These are phyloP conservation scores for Ia io DNA, from an alignment of 2,113 vertebrate species.

Conservation along the genomic window DNA sequence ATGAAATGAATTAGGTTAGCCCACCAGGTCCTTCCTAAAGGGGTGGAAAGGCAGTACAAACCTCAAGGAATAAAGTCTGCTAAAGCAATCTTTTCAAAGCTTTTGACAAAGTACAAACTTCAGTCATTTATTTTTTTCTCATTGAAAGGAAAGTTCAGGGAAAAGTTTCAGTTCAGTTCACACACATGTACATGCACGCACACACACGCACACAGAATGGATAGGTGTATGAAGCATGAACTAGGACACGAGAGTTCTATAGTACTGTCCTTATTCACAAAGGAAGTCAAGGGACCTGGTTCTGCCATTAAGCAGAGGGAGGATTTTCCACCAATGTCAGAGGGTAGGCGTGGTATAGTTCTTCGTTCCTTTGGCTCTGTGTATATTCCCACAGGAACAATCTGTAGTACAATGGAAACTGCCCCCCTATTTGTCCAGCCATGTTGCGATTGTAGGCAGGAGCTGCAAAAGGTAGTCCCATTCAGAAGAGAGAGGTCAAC, in stretches of 20 bases:
- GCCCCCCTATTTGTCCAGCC: neutral
- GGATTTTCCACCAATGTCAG: conserved; percentile 12
- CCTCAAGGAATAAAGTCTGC: conserved; percentile 54
- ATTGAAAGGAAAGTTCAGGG: neutral
- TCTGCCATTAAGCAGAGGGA: conserved; percentile 18
- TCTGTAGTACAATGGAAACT: neutral
- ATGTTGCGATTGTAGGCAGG: neutral
- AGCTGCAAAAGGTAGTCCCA: neutral
- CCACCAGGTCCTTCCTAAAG: conserved; percentile 7
- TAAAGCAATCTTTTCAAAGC: conserved; percentile 58
- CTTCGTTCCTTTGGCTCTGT: neutral
- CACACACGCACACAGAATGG: neutral
- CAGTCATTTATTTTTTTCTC: neutral
- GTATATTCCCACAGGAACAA: neutral
- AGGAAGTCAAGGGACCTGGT: conserved; percentile 35
- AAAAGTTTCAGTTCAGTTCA: neutral
- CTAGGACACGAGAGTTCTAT: neutral
- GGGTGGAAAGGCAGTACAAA: neutral
- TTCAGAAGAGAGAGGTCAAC: neutral
- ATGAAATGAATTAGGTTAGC: conserved; percentile 18
- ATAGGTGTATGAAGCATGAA: neutral
- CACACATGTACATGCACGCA: neutral
- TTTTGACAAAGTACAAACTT: conserved; percentile 46
- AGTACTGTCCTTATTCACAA: neutral
- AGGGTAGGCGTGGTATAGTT: neutral